Percentiles rank a stretch among this genome's conserved stretches.
Conservation (phyloP, 2,113 vertebrate species). For the Arizona elegans region DNA sequence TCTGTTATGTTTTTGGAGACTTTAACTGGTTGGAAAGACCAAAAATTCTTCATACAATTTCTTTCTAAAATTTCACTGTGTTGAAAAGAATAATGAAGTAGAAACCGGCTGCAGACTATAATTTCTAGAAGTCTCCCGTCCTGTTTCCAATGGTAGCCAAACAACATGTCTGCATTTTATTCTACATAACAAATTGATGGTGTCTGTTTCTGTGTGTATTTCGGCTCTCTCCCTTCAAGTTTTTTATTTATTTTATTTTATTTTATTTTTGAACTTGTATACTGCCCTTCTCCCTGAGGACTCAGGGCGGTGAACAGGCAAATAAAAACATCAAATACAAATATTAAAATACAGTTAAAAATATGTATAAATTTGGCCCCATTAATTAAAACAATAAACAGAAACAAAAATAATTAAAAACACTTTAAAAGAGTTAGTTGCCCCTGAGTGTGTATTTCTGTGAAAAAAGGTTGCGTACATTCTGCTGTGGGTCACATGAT, state of each 20-base stretch:
- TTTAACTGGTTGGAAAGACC: background rate
- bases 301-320: too few species aligned
- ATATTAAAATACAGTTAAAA: too few species aligned
- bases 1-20: background rate
- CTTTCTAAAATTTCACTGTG: background rate
- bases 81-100: background rate
- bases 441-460: background rate
- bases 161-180: background rate
- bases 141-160: background rate
- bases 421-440: too few species aligned
- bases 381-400: too few species aligned
- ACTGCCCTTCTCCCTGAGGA: too few species aligned
- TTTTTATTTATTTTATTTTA: too few species aligned
- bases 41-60: background rate
- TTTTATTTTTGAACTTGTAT: too few species aligned
- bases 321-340: too few species aligned
- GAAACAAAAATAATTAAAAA: too few species aligned
- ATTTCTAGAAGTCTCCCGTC: background rate
- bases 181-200: background rate
- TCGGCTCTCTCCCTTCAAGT: background rate
- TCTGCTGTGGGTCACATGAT: background rate
- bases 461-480: background rate
- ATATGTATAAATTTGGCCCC: too few species aligned
- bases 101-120: background rate
- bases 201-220: background rate